These are phyloP conservation scores for Parauchenoglanis punctatus DNA, from an alignment of 2,797 vertebrate species.

Conservation along the genomic window DNA sequence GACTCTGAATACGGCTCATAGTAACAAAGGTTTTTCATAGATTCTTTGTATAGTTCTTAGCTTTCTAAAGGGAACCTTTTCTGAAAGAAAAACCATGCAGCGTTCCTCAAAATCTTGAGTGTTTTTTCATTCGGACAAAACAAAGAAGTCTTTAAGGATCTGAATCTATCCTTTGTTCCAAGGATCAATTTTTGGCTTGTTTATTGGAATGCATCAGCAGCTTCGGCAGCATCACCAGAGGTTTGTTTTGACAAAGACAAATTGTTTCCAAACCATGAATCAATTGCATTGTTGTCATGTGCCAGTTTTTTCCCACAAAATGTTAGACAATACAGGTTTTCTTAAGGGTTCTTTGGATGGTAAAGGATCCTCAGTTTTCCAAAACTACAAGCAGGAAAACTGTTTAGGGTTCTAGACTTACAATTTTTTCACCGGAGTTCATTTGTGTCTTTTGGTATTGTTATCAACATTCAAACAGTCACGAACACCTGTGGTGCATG, in stretches of 20 bases:
- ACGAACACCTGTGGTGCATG: background rate
- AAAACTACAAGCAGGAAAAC: background rate
- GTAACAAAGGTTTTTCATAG: background rate
- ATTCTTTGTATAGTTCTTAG: background rate
- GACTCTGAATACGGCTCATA: background rate
- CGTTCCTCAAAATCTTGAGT: background rate
- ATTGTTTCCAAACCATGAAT: constrained; percentile 4
- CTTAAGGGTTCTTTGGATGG: background rate
- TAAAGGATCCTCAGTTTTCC: background rate
- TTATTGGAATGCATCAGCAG: background rate
- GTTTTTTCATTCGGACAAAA: background rate
- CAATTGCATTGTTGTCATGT: background rate
- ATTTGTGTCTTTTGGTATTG: background rate
- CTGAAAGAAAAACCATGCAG: background rate
- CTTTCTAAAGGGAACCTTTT: background rate
- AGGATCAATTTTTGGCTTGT: background rate
- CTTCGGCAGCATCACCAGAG: background rate
- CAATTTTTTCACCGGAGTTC: background rate
- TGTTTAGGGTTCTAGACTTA: background rate
- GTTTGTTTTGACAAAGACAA: constrained; percentile 8
- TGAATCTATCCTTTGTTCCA: background rate
- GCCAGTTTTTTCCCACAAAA: background rate
- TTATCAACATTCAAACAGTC: background rate
- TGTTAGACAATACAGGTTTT: background rate
- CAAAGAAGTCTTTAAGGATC: background rate